These are phyloP conservation scores for Scatophagus argus DNA, from an alignment of 2,113 vertebrate genomes.

Conservation along the genomic window DNA sequence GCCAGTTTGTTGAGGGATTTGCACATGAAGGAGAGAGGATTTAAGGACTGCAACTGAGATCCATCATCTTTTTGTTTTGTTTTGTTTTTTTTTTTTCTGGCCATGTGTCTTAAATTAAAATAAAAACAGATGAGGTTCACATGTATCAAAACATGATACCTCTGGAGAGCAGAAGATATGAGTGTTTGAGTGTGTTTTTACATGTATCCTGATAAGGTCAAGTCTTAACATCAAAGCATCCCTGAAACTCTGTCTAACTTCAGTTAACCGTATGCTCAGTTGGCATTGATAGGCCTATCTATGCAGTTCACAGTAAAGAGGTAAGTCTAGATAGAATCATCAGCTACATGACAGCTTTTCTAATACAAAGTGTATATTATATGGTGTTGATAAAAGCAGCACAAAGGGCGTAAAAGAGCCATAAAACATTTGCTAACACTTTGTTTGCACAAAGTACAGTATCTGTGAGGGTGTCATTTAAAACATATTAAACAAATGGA, in stretches of 20 bases:
- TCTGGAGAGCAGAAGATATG: neutral
- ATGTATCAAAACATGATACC: constrained; percentile 2
- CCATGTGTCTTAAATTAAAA: constrained; percentile 47
- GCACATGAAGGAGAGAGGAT: constrained; percentile 73
- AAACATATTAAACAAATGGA: constrained; percentile 5
- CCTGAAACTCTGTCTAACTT: constrained; percentile 27
- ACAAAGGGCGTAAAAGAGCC: constrained; percentile 24
- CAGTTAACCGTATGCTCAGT: constrained; percentile 30
- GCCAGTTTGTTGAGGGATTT: constrained; percentile 72
- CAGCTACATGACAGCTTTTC: neutral
- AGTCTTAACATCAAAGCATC: constrained; percentile 58
- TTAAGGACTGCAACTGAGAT: constrained; percentile 58
- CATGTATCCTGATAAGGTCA: constrained; percentile 39
- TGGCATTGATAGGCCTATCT: constrained; percentile 9
- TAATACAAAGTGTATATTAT: constrained; percentile 30
- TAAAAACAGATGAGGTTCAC: constrained; percentile 61
- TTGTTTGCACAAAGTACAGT: constrained; percentile 15
- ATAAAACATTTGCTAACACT: constrained; percentile 30
- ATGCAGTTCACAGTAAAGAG: constrained; percentile 2
- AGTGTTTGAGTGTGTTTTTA: constrained; percentile 30
- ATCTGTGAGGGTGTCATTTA: neutral
- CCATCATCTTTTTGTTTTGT: constrained; percentile 23
- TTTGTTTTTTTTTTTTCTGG: neutral
- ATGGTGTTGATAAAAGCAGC: constrained; percentile 16
- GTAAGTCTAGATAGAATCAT: constrained; percentile 9